Conservation (phyloP, 2,888 invertebrate species). For the Melanostoma scalare region DNA sequence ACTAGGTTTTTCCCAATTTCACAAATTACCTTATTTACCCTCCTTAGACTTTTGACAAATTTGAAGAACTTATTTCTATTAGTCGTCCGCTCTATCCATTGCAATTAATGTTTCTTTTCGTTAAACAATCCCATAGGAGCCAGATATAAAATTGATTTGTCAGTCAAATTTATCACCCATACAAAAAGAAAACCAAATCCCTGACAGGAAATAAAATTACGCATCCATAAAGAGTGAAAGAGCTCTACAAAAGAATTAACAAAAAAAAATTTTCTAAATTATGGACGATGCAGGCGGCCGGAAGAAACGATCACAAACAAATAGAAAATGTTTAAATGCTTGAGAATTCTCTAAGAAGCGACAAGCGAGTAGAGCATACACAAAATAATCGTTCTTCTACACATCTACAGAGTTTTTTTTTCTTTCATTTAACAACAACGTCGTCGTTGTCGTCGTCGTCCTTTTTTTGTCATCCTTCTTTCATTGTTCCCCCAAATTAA, state of each 20-base stretch:
- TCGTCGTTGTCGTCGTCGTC: slow-evolving; percentile 52
- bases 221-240: slow-evolving; percentile 15
- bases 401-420: slow-evolving; percentile 43
- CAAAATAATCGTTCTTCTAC: slow-evolving; percentile 44
- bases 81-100: neutral
- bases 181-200: slow-evolving; percentile 44
- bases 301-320: slow-evolving; percentile 71
- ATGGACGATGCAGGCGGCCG: slow-evolving; percentile 71
- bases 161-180: slow-evolving; percentile 67
- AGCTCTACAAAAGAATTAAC: neutral
- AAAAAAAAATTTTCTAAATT: slow-evolving; percentile 52
- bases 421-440: slow-evolving; percentile 56
- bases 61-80: slow-evolving; percentile 14
- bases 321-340: slow-evolving; percentile 64
- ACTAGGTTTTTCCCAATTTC: neutral
- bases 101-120: neutral
- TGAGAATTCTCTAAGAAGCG: slow-evolving; percentile 62
- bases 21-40: neutral
- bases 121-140: slow-evolving; percentile 3
- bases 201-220: slow-evolving; percentile 68
- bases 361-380: neutral
- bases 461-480: slow-evolving; percentile 43
- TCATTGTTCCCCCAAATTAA: slow-evolving; percentile 70
- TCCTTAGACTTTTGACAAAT: slow-evolving; percentile 24
- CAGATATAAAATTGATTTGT: slow-evolving; percentile 61